Conservation (phyloP, 2,888 invertebrate species). For the Caenorhabditis panamensis region DNA sequence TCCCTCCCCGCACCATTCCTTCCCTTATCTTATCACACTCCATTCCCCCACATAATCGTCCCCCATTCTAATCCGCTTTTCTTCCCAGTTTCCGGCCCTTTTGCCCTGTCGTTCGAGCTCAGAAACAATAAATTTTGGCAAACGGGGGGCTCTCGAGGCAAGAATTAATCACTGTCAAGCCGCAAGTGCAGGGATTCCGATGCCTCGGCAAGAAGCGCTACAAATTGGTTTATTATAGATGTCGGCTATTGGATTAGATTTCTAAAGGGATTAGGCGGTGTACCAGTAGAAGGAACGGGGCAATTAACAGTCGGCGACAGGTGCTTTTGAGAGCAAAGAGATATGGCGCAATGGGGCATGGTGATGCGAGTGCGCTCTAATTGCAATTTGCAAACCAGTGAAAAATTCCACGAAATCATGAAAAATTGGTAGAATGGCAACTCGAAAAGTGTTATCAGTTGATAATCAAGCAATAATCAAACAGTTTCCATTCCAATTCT, state of each 20-base stretch:
- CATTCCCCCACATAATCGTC: not conserved
- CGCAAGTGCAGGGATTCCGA: not conserved
- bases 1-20: not conserved
- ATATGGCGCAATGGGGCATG: constrained; percentile 31
- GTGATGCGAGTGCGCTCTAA: constrained; percentile 24
- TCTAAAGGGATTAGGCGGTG: constrained; percentile 3
- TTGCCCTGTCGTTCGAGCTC: not conserved
- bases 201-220: not conserved
- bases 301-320: constrained; percentile 30
- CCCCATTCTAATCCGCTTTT: constrained; percentile 11
- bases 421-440: too few relatives aligned
- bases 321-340: constrained; percentile 28
- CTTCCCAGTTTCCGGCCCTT: not conserved
- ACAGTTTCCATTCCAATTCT: too few relatives aligned
- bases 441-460: too few relatives aligned
- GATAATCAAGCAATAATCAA: too few relatives aligned
- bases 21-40: constrained; percentile 4
- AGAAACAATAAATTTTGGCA: not conserved
- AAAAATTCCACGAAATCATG: not conserved
- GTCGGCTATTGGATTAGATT: not conserved
- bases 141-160: not conserved
- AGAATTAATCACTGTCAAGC: constrained; percentile 5
- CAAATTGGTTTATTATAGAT: not conserved
- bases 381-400: constrained; percentile 17
- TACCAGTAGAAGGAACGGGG: constrained; percentile 7